Evolutionary conservation across 2,113 vertebrate species (phyloP).

Genomic region (Ellobius talpinus): DNA sequence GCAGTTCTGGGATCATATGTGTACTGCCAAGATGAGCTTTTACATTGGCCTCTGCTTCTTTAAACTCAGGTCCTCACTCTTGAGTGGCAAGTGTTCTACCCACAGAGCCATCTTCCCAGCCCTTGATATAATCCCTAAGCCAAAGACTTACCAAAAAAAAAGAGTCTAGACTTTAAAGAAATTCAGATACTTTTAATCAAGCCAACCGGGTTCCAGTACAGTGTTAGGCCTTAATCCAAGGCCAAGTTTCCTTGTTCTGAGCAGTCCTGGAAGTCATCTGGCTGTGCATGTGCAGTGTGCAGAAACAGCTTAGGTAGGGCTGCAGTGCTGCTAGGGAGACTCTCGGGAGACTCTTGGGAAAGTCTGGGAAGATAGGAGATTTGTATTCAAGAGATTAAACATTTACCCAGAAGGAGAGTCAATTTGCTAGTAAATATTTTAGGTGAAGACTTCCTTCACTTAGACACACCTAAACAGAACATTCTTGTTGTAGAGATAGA

Average conservation of each 20-base stretch:
- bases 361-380: background rate
- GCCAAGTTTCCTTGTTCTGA: conserved; percentile 17
- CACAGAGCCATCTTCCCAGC: background rate
- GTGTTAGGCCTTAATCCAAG: conserved; percentile 37
- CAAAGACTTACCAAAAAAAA: background rate
- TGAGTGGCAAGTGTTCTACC: background rate
- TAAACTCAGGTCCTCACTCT: background rate
- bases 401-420: conserved; percentile 66
- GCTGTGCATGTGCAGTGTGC: background rate
- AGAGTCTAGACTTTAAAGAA: conserved; percentile 7
- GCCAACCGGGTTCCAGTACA: conserved; percentile 23
- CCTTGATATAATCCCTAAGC: conserved; percentile 34
- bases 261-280: conserved; percentile 42
- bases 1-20: background rate
- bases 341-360: background rate
- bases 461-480: conserved; percentile 66
- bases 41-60: background rate
- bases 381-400: conserved; percentile 66
- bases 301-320: background rate
- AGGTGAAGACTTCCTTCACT: conserved; percentile 46
- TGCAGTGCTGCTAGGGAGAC: background rate
- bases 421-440: conserved; percentile 71
- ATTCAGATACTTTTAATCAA: conserved; percentile 10
- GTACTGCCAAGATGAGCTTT: too few relatives aligned
- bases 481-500: conserved; percentile 62